Evolutionary conservation across 2,888 invertebrate species (phyloP).

Genomic region (Linyphia triangularis): DNA sequence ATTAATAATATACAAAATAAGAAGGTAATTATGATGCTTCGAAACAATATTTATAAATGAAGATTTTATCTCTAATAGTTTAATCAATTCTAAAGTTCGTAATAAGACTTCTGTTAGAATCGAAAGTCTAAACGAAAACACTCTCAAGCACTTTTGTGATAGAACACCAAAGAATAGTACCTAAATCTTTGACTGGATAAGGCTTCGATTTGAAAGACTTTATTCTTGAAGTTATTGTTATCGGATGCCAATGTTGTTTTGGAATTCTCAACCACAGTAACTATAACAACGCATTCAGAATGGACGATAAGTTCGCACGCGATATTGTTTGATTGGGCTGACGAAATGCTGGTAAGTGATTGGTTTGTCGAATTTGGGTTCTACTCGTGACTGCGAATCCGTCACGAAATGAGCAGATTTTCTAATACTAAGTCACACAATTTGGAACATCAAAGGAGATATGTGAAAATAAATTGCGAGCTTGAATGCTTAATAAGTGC

Average conservation of each 20-base stretch:
- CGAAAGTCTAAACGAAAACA: too few relatives aligned
- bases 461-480: not conserved
- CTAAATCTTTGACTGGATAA: not conserved
- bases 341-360: constrained; percentile 49
- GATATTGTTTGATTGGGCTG: constrained; percentile 52
- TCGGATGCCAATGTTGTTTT: constrained; percentile 45
- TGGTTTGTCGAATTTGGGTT: constrained; percentile 41
- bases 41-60: too few relatives aligned
- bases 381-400: not conserved
- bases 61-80: too few relatives aligned
- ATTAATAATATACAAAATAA: too few relatives aligned
- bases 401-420: constrained; percentile 7
- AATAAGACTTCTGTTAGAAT: too few relatives aligned
- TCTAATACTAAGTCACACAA: not conserved
- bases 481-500: not conserved
- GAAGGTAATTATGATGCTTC: too few relatives aligned
- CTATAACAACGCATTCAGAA: constrained; percentile 41
- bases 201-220: constrained; percentile 1
- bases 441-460: not conserved
- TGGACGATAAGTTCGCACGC: constrained; percentile 45
- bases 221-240: constrained; percentile 58
- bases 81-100: too few relatives aligned
- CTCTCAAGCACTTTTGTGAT: not conserved
- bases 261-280: constrained; percentile 41
- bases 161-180: not conserved